Evolutionary conservation across 2,797 vertebrate species (phyloP).

Genomic region (Strix occidentalis): DNA sequence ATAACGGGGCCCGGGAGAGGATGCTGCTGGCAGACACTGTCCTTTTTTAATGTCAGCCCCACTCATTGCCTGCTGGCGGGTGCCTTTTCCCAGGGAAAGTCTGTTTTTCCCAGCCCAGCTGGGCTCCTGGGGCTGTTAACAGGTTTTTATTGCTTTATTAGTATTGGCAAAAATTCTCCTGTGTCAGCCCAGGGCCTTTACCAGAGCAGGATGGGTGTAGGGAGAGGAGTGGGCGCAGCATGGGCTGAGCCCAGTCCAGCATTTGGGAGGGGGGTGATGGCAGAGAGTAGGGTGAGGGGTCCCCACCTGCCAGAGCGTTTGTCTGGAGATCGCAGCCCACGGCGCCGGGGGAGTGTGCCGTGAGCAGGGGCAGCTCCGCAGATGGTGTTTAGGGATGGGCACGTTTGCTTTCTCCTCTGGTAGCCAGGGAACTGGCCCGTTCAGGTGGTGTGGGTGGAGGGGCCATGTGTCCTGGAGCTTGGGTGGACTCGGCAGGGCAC

Average conservation of each 20-base stretch:
- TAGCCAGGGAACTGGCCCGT: background rate
- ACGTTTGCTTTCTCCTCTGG: background rate
- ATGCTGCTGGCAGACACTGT: background rate
- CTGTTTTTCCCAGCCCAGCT: background rate
- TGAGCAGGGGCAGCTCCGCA: background rate
- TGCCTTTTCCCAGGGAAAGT: background rate
- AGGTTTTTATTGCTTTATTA: background rate
- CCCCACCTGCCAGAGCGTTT: background rate
- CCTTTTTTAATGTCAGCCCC: background rate
- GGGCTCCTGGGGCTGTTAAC: background rate
- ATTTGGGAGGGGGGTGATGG: background rate
- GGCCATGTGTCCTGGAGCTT: background rate
- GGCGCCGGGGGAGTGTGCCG: rapidly evolving
- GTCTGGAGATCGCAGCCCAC: background rate
- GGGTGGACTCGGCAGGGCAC: background rate
- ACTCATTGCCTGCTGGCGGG: background rate
- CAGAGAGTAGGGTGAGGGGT: background rate
- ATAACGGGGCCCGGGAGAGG: background rate
- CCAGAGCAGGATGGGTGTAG: background rate
- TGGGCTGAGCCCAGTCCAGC: background rate
- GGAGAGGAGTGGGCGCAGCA: background rate
- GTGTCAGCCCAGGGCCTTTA: background rate
- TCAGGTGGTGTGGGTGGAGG: background rate
- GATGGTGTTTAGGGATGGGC: background rate
- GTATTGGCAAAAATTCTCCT: background rate